These are phyloP conservation scores for Cepphus grylle DNA, from an alignment of 2,113 vertebrate species.

Conservation along the genomic window DNA sequence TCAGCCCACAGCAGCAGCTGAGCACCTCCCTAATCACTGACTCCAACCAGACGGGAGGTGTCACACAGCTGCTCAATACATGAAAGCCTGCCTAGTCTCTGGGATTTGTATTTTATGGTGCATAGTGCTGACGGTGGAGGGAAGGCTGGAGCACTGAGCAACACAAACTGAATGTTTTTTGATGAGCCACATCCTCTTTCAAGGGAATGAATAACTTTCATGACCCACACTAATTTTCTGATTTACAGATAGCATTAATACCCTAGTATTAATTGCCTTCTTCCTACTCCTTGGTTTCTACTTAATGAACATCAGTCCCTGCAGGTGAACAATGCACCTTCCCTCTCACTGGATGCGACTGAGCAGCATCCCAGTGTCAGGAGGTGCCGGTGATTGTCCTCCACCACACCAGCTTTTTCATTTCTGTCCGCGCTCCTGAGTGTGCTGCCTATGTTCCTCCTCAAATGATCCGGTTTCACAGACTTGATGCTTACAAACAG, in stretches of 20 bases:
- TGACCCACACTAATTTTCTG: background rate
- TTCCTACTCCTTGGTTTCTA: background rate
- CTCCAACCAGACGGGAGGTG: background rate
- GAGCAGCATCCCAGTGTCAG: background rate
- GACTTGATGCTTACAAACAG: slow-evolving; percentile 2
- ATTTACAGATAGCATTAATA: background rate
- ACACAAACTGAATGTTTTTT: background rate
- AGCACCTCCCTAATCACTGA: background rate
- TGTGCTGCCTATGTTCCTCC: background rate
- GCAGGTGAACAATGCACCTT: background rate
- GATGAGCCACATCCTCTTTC: background rate
- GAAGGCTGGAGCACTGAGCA: background rate
- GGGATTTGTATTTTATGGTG: background rate
- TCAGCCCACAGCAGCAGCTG: background rate
- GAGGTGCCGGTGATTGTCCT: background rate
- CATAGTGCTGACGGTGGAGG: background rate
- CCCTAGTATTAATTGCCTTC: background rate
- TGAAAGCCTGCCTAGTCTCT: background rate
- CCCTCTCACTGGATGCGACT: background rate
- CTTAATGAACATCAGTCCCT: background rate
- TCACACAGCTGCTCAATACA: rapidly evolving
- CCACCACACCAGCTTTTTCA: background rate
- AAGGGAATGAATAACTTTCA: background rate
- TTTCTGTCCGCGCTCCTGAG: background rate
- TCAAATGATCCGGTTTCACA: slow-evolving; percentile 20